Evolutionary conservation across 2,888 invertebrate genomes (phyloP).

Genomic region (Zygogramma bicolorata): DNA sequence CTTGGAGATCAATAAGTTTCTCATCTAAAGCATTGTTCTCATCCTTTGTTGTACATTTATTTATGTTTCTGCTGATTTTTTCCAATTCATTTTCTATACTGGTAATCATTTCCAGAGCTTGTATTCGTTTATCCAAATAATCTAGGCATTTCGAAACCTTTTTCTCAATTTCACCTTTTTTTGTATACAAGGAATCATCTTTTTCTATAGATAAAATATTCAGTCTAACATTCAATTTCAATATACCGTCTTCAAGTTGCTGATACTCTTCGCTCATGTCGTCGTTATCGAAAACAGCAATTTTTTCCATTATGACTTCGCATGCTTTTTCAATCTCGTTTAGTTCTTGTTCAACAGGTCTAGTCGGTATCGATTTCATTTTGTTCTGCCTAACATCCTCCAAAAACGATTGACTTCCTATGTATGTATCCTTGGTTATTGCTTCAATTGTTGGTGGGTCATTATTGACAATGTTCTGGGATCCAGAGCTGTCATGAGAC

Average conservation of each 20-base stretch:
- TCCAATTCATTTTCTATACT: slow-evolving; percentile 38
- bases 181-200: slow-evolving; percentile 18
- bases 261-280: slow-evolving; percentile 35
- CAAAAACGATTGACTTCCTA: slow-evolving; percentile 11
- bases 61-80: slow-evolving; percentile 25
- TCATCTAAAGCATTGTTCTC: slow-evolving; percentile 49
- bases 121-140: slow-evolving; percentile 37
- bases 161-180: slow-evolving; percentile 32
- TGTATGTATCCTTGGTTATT: slow-evolving; percentile 8
- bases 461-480: too few species aligned
- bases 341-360: neutral
- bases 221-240: slow-evolving; percentile 30
- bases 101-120: slow-evolving; percentile 32
- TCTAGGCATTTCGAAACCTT: slow-evolving; percentile 33
- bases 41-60: slow-evolving; percentile 25
- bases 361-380: neutral
- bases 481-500: too few species aligned
- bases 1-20: slow-evolving; percentile 48
- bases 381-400: slow-evolving; percentile 2
- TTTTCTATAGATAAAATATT: slow-evolving; percentile 29
- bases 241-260: slow-evolving; percentile 36
- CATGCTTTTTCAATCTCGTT: neutral
- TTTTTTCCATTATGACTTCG: neutral
- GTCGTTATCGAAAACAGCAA: slow-evolving; percentile 22
- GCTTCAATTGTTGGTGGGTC: neutral